Conservation (phyloP, 2,797 vertebrate species). For the Lateolabrax maculatus region DNA sequence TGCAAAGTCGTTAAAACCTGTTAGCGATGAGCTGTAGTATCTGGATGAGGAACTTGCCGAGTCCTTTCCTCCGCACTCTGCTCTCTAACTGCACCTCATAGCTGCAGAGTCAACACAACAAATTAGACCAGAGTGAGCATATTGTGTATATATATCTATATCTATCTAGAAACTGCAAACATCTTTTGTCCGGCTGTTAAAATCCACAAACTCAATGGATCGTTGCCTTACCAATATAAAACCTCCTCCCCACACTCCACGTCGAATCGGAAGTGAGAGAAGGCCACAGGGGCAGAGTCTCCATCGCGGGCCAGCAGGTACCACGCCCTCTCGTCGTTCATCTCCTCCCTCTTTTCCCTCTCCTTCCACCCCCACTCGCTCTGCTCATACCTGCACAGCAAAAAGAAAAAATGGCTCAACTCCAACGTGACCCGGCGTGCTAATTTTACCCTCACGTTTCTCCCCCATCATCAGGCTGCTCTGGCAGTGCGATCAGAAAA, state of each 20-base stretch:
- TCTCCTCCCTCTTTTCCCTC: conserved; percentile 94
- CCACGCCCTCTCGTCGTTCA: conserved; percentile 96
- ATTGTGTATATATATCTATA: no score
- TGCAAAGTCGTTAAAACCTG: conserved; percentile 79
- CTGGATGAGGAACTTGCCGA: conserved; percentile 96
- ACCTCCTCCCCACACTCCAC: conserved; percentile 96
- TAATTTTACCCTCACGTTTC: neutral
- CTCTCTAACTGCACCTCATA: conserved; percentile 96
- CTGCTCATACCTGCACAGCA: conserved; percentile 90
- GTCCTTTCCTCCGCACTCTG: conserved; percentile 92
- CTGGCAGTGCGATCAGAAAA: neutral
- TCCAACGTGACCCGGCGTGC: fast-evolving
- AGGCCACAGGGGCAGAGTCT: conserved; percentile 88
- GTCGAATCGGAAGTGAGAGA: conserved; percentile 96
- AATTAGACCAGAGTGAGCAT: neutral
- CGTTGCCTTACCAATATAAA: conserved; percentile 90
- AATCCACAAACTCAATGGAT: fast-evolving
- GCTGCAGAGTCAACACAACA: conserved; percentile 70
- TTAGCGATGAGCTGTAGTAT: conserved; percentile 96
- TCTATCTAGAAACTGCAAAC: no score
- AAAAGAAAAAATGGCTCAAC: neutral
- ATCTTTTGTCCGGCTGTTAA: neutral
- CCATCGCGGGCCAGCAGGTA: conserved; percentile 92
- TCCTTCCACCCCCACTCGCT: conserved; percentile 99
- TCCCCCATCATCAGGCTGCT: neutral